Evolutionary conservation across 1,140 invertebrate species (phyloP).

Genomic region (Dysdera silvatica): DNA sequence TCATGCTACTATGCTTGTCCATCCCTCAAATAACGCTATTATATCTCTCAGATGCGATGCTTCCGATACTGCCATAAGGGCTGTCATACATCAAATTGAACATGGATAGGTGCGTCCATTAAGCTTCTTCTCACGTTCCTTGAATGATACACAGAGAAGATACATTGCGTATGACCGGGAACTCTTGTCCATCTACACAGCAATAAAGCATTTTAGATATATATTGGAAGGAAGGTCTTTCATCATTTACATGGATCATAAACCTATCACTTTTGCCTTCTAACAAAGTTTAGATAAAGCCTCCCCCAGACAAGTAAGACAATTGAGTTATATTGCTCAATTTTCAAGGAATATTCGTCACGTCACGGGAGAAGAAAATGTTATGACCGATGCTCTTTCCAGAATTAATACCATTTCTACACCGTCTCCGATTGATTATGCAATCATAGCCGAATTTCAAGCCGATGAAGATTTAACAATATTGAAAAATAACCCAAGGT

Average conservation of each 20-base stretch:
- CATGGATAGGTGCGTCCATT: constrained; percentile 20
- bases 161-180: constrained; percentile 31
- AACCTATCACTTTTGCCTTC: too few species aligned
- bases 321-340: too few species aligned
- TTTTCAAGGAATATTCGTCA: too few species aligned
- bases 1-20: constrained; percentile 8
- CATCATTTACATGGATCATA: constrained; percentile 31
- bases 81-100: constrained; percentile 23
- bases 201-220: constrained; percentile 36
- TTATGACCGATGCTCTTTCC: too few species aligned
- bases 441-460: too few species aligned
- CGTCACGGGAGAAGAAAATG: too few species aligned
- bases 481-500: too few species aligned
- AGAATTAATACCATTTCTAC: too few species aligned
- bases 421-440: too few species aligned
- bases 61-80: constrained; percentile 17
- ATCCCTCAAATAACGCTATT: constrained; percentile 1
- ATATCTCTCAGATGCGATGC: background rate
- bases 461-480: too few species aligned
- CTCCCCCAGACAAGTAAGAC: too few species aligned
- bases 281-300: too few species aligned
- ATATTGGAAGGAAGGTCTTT: constrained; percentile 38
- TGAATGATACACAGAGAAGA: constrained; percentile 17
- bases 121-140: constrained; percentile 22
- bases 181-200: constrained; percentile 34